phyloP scores from a whole-genome alignment of 2,113 vertebrate genomes.

The Phaethon lepturus region DNA sequence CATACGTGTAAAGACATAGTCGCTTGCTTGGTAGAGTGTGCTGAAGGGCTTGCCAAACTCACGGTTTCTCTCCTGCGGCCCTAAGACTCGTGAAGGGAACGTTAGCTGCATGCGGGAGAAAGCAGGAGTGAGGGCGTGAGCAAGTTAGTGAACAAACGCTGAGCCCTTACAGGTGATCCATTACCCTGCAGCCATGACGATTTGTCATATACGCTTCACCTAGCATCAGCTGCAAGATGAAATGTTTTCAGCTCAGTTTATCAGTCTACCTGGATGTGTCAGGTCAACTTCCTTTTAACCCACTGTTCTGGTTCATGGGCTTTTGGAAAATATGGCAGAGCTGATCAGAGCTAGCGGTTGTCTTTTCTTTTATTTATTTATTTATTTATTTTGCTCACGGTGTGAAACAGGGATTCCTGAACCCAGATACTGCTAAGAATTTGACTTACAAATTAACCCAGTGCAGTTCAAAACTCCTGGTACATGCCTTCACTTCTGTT shows the following conservation, averaged over 20 bases:
- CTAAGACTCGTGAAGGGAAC: not conserved
- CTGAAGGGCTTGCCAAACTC: not conserved
- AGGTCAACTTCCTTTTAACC: constrained; percentile 88
- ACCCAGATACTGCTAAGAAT: not conserved
- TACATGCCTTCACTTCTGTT: not conserved
- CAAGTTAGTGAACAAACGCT: not conserved
- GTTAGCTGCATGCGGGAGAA: accelerated
- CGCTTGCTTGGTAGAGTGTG: not conserved
- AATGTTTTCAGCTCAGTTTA: constrained; percentile 82
- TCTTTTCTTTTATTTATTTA: not conserved
- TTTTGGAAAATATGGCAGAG: constrained; percentile 80
- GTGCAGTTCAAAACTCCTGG: not conserved
- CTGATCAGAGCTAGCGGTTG: constrained; percentile 72
- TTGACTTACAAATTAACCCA: not conserved
- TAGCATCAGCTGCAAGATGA: constrained; percentile 83
- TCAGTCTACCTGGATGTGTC: constrained; percentile 82
- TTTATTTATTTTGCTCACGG: not conserved
- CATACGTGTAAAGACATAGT: accelerated
- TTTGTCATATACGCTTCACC: constrained; percentile 85
- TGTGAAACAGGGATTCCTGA: not conserved
- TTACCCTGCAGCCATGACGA: constrained; percentile 78
- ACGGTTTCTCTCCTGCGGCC: not conserved
- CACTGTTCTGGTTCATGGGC: constrained; percentile 84
- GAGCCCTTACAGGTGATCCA: constrained; percentile 74
- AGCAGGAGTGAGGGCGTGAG: not conserved